A percentile compares a stretch with the other conserved stretches of the same genome.
phyloP scores from a whole-genome alignment of 2,113 vertebrate genomes.

The Leuciscus idus region DNA sequence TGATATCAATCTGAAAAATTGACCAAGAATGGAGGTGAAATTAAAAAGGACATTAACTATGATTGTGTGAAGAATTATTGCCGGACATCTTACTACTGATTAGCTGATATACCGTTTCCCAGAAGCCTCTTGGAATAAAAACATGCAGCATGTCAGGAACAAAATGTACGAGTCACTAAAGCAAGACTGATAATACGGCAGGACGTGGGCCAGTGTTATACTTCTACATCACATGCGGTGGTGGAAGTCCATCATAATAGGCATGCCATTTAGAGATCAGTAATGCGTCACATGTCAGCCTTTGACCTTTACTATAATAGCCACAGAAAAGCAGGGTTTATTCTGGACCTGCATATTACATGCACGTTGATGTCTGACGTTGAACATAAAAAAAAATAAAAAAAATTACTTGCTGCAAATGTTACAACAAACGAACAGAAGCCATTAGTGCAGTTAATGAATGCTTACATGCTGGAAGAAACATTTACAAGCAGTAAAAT shows the following conservation, averaged over 20 bases:
- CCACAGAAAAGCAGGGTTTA: conserved; percentile 19
- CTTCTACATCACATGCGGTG: neutral
- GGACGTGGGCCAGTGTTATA: neutral
- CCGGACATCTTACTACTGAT: neutral
- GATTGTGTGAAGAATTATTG: neutral
- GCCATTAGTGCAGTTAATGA: conserved; percentile 19
- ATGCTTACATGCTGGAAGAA: neutral
- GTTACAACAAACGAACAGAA: neutral
- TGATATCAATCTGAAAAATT: neutral
- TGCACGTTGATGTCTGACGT: conserved; percentile 2
- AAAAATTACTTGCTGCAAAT: neutral
- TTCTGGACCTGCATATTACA: neutral
- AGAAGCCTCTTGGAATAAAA: conserved; percentile 9
- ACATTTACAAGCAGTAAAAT: conserved; percentile 19
- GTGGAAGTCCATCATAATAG: conserved; percentile 11
- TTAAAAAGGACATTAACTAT: neutral
- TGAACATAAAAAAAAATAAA: neutral
- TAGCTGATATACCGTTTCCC: neutral
- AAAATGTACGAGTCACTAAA: conserved; percentile 18
- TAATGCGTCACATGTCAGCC: conserved; percentile 10
- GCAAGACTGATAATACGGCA: neutral
- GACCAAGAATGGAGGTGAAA: neutral
- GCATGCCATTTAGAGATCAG: conserved; percentile 1
- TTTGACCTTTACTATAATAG: conserved; percentile 16
- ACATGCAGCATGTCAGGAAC: neutral